Evolutionary conservation across 2,888 invertebrate species (phyloP).

Genomic region (Empis stercorea): DNA sequence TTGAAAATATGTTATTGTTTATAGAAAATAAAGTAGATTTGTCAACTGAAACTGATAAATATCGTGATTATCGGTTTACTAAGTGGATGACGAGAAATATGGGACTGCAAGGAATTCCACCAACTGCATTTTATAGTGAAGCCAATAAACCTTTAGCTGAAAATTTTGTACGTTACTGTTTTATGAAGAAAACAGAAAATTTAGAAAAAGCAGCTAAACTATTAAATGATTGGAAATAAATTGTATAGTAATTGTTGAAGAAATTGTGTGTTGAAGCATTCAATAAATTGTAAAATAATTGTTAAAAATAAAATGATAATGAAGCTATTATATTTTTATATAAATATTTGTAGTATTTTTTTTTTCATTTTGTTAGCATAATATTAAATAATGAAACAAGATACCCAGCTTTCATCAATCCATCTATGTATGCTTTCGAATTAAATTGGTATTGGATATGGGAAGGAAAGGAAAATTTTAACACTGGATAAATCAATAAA

Average conservation of each 20-base stretch:
- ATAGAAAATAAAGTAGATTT: slow-evolving; percentile 54
- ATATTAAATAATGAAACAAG: no score
- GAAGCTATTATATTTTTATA: no score
- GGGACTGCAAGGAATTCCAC: slow-evolving; percentile 87
- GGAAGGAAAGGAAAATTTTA: no score
- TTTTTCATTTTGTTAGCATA: no score
- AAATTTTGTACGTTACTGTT: slow-evolving; percentile 83
- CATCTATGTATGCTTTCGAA: no score
- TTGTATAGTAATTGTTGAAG: neutral
- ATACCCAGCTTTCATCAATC: no score
- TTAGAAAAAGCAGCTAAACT: slow-evolving; percentile 51
- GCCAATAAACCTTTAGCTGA: slow-evolving; percentile 69
- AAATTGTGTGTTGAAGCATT: no score
- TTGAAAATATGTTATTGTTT: slow-evolving; percentile 14
- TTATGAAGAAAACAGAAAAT: slow-evolving; percentile 79
- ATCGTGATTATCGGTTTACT: slow-evolving; percentile 83
- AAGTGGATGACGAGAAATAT: slow-evolving; percentile 92
- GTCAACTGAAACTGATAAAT: slow-evolving; percentile 52
- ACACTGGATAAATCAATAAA: no score
- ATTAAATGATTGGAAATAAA: slow-evolving; percentile 43
- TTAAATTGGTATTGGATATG: no score
- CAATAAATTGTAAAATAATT: no score
- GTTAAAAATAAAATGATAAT: no score
- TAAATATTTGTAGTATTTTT: no score
- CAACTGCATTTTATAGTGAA: slow-evolving; percentile 81